Base-by-base conservation (phyloP, 2,797 vertebrate genomes). In the Lacerta bilineata region DNA sequence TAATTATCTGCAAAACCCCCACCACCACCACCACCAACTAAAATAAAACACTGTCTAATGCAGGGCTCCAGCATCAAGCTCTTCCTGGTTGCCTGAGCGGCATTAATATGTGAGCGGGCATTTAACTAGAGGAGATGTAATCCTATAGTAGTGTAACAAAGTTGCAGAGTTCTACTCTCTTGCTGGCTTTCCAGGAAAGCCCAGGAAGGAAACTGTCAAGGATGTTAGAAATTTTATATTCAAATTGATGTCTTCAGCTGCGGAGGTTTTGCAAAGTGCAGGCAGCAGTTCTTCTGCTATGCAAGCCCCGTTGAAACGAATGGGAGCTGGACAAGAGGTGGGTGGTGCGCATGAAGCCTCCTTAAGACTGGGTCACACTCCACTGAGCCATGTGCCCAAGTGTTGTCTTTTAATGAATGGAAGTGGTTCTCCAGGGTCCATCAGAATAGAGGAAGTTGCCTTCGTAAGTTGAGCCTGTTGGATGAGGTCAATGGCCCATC, bases 71-170 rank as follows among this genome's bases (percentile, higher is more conserved):
- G 50, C 50, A 55, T 55, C 50, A 55, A 55, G 27, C 43, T 25
- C 41, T 18, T 66, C 41, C 71, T 43, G 39, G 80, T 8, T 50
- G 46, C 7, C 4, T 77, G 81, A 59, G 33, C 68, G 27, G 33
- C n/a, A 23, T n/a, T 2, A n/a, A n/a, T 81, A 41, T 15, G 33
- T 25, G 13, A 46, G 68, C 72, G 20, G 55, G 36, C 39, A 84
- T 88, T 80, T 68, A 46, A 64, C 59, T 68, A 84, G 80, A 76
- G 83, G 61, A 41, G 71, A 27, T 76, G 71, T 69, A 46, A 75
- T 85, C 39, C 23, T 75, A 33, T 66, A 36, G 8, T 23, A 41
- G 77, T 74, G 59, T 46, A 74, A 81, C 20, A 78, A 23, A 81
- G 33, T 43, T n/a, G 39, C 13, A 46, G 29, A 66, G 13, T 74